phyloP scores from a whole-genome alignment of 2,113 vertebrate genomes.

The Pheucticus melanocephalus region DNA sequence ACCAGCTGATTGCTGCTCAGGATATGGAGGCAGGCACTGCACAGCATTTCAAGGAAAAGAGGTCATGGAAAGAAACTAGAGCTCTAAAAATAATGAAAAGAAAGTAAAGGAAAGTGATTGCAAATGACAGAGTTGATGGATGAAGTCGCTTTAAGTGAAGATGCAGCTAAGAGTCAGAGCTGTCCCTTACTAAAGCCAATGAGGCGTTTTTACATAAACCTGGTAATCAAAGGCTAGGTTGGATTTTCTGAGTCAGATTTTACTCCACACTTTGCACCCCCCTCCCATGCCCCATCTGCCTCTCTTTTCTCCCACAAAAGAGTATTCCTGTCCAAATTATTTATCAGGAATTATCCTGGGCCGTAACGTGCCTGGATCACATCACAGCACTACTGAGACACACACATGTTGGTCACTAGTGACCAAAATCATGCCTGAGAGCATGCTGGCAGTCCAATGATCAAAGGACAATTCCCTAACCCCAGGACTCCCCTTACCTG shows the following conservation, averaged over 20 bases:
- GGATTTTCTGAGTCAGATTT: not conserved
- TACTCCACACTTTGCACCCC: not conserved
- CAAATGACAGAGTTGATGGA: not conserved
- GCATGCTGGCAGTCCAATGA: not conserved
- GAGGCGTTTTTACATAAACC: not conserved
- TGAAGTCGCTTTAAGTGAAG: not conserved
- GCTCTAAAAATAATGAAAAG: not conserved
- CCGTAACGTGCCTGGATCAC: not conserved
- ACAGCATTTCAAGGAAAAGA: not conserved
- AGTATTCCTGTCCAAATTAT: not conserved
- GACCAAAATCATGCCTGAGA: not conserved
- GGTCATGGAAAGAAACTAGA: not conserved
- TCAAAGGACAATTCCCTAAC: not conserved
- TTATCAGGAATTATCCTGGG: not conserved
- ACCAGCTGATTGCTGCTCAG: not conserved
- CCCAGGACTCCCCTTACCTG: not conserved
- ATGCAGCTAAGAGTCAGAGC: not conserved
- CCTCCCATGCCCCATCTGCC: not conserved
- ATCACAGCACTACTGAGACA: not conserved
- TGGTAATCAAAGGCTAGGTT: not conserved
- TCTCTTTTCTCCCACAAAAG: not conserved
- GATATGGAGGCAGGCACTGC: not conserved
- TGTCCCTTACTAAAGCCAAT: not conserved
- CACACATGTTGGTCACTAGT: accelerated
- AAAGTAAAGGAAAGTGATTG: not conserved